These are phyloP conservation scores for Channa argus DNA, from an alignment of 2,113 vertebrate genomes.

Conservation along the genomic window DNA sequence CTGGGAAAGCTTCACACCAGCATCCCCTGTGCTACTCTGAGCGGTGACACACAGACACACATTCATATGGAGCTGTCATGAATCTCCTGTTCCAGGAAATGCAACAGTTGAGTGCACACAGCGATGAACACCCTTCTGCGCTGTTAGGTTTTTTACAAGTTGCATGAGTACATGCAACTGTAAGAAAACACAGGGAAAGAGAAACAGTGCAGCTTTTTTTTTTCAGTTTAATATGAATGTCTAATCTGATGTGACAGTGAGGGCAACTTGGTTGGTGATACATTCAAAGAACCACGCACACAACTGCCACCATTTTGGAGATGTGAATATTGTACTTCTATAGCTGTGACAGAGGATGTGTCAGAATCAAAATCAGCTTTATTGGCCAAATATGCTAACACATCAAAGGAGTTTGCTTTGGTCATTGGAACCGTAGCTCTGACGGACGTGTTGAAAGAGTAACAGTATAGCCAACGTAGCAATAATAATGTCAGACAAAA, in stretches of 20 bases:
- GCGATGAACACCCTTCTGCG: neutral
- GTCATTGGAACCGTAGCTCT: too few species aligned
- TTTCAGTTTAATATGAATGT: neutral
- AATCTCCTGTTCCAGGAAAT: neutral
- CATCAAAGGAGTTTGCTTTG: too few species aligned
- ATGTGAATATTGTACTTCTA: neutral
- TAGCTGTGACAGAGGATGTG: too few species aligned
- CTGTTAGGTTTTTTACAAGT: slow-evolving; percentile 6
- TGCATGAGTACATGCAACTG: neutral
- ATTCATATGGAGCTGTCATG: neutral
- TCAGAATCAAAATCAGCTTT: too few species aligned
- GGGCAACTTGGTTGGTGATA: neutral
- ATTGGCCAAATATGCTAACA: too few species aligned
- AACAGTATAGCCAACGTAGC: too few species aligned
- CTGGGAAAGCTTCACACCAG: neutral
- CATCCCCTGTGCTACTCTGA: neutral
- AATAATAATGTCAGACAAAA: too few species aligned
- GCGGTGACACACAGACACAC: slow-evolving; percentile 11
- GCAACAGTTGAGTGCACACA: neutral
- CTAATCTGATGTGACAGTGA: neutral
- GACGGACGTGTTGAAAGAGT: too few species aligned
- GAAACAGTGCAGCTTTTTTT: neutral
- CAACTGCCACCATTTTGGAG: neutral
- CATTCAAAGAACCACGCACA: neutral
- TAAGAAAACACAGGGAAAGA: neutral